A percentile compares a stretch with the other conserved stretches of the same genome.
Evolutionary conservation across 2,888 invertebrate species (phyloP).

Genomic region (Drosophila borealis): DNA sequence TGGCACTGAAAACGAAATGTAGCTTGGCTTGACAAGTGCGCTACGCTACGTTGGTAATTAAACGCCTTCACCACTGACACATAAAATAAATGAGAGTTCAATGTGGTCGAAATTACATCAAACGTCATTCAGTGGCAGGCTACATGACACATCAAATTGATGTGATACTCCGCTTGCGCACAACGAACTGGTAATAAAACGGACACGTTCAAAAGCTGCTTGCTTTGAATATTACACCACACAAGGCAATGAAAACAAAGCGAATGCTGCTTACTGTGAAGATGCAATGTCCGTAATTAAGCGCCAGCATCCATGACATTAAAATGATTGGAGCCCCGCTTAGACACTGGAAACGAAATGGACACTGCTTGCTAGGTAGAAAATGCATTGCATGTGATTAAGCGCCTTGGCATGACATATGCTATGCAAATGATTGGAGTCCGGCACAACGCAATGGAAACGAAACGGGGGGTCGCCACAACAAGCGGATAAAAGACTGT

Average conservation of each 20-base stretch:
- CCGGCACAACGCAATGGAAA: conserved; percentile 7
- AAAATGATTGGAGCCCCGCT: conserved; percentile 4
- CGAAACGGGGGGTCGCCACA: conserved; percentile 15
- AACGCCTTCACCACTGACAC: background rate
- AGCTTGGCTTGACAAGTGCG: background rate
- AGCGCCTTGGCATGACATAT: background rate
- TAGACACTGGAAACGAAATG: background rate
- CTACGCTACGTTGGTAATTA: conserved; percentile 9
- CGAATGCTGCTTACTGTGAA: too few relatives aligned
- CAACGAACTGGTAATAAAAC: background rate
- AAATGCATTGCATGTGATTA: background rate
- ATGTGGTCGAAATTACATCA: too few relatives aligned
- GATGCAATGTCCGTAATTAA: background rate
- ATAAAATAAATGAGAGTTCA: conserved; percentile 6
- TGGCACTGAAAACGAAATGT: background rate
- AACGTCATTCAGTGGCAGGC: too few relatives aligned
- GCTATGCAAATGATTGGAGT: conserved; percentile 8
- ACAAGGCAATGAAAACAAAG: background rate
- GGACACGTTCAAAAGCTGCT: background rate
- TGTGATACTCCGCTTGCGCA: too few relatives aligned
- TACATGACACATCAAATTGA: too few relatives aligned
- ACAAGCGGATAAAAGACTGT: conserved; percentile 12
- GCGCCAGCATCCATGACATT: background rate
- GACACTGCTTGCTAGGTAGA: background rate
- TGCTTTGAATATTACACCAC: background rate